Evolutionary conservation across 2,888 invertebrate genomes (phyloP).

Genomic region (Monopis laevigella): DNA sequence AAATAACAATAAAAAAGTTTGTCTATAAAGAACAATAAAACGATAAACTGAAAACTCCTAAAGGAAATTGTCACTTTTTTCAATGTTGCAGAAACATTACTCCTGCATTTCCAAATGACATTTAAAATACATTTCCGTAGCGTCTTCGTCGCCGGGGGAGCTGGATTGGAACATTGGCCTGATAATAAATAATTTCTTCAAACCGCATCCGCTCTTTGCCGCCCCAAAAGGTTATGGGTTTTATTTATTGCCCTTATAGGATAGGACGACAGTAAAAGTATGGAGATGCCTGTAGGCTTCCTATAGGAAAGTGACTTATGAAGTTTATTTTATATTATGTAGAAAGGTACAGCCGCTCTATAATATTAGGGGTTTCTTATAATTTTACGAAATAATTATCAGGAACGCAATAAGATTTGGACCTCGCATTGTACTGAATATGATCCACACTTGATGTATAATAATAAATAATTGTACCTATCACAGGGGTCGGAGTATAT

Average conservation of each 20-base stretch:
- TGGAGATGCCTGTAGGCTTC: too few species aligned
- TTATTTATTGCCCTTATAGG: conserved; percentile 29
- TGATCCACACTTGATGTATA: too few species aligned
- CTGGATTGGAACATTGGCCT: conserved; percentile 59
- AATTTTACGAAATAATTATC: too few species aligned
- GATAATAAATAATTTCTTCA: conserved; percentile 56
- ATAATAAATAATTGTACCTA: too few species aligned
- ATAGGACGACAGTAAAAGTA: conserved; percentile 9
- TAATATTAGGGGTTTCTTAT: too few species aligned
- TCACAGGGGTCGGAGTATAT: too few species aligned
- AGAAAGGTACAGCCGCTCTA: too few species aligned
- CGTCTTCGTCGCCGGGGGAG: conserved; percentile 33
- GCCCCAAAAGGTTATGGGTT: conserved; percentile 20
- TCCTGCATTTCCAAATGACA: conserved; percentile 50
- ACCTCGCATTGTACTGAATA: too few species aligned
- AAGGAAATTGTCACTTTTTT: conserved; percentile 49
- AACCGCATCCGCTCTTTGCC: conserved; percentile 32
- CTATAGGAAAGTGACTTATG: too few species aligned
- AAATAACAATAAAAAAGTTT: too few species aligned
- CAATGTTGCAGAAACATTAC: conserved; percentile 13
- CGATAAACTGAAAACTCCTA: conserved; percentile 16
- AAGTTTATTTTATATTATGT: too few species aligned
- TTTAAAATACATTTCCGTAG: conserved; percentile 59
- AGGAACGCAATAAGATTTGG: too few species aligned
- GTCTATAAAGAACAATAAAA: not conserved